These are phyloP conservation scores for Elephas maximus DNA, from an alignment of 2,113 vertebrate genomes.

Conservation along the genomic window DNA sequence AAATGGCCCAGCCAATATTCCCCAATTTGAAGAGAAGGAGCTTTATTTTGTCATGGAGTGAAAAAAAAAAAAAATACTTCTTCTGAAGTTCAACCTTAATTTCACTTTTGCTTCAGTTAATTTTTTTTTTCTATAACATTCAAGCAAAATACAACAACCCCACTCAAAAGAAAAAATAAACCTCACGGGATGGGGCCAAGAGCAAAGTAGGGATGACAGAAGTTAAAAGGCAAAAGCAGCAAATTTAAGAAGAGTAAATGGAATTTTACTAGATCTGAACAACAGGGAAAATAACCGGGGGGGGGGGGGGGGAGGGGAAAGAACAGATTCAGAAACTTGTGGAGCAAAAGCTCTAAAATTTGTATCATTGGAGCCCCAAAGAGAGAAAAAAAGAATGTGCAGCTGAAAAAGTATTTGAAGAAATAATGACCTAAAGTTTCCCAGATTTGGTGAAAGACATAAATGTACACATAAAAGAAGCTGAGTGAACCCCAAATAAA, in stretches of 20 bases:
- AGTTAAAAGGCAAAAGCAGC: neutral
- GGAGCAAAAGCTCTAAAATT: neutral
- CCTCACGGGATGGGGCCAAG: neutral
- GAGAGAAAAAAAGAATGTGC: neutral
- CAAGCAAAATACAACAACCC: neutral
- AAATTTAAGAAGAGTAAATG: neutral
- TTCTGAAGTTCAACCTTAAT: neutral
- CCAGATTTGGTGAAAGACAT: neutral
- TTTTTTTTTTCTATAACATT: conserved; percentile 26
- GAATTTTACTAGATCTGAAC: neutral
- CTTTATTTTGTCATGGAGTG: neutral
- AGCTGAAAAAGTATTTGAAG: neutral
- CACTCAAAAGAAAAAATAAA: neutral
- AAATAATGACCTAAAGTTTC: neutral
- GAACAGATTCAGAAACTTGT: neutral
- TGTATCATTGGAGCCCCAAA: neutral
- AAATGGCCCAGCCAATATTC: neutral
- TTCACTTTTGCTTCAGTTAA: neutral
- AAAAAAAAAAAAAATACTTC: conserved; percentile 8
- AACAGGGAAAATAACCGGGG: neutral
- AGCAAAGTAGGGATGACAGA: neutral
- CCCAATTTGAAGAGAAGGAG: neutral
- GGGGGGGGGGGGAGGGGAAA: neutral
- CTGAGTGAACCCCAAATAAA: neutral
- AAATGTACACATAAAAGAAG: neutral